Conservation (phyloP, 2,113 vertebrate genomes). For the Carlito syrichta region DNA sequence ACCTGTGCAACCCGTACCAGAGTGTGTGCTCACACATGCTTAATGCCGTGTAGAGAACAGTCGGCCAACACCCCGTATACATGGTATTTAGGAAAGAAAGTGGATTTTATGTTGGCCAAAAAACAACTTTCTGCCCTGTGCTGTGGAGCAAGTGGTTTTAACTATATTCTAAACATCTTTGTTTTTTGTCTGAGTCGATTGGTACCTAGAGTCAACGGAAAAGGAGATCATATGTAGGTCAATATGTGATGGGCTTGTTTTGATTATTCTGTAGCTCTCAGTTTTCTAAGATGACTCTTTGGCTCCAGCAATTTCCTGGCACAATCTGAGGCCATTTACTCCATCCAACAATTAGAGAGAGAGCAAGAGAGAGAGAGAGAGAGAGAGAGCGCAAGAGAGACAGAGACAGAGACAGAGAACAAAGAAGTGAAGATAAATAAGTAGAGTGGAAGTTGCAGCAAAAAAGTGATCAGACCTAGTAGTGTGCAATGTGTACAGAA, state of each 20-base stretch:
- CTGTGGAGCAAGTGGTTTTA: not conserved
- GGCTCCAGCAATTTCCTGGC: slow-evolving; percentile 33
- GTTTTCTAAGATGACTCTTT: slow-evolving; percentile 33
- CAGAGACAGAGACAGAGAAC: too few species aligned
- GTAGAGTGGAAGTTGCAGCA: not conserved
- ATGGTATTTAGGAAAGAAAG: not conserved
- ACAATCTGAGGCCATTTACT: slow-evolving; percentile 17
- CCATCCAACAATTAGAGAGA: not conserved
- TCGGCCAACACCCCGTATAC: not conserved
- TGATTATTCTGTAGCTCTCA: slow-evolving; percentile 2
- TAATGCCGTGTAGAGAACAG: not conserved
- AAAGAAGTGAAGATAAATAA: not conserved
- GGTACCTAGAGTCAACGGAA: slow-evolving; percentile 39
- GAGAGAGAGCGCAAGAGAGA: not conserved
- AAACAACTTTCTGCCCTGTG: not conserved
- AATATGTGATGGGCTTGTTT: slow-evolving; percentile 49
- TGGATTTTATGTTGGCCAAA: not conserved
- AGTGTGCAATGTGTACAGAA: not conserved
- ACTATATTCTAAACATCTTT: not conserved
- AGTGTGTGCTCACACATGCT: not conserved
- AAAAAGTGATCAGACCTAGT: not conserved
- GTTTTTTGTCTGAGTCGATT: not conserved
- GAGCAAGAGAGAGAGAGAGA: not conserved
- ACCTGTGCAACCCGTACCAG: not conserved
- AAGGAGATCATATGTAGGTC: not conserved